These are phyloP conservation scores for Atethmia centrago DNA, from an alignment of 2,888 invertebrate species.

Conservation along the genomic window DNA sequence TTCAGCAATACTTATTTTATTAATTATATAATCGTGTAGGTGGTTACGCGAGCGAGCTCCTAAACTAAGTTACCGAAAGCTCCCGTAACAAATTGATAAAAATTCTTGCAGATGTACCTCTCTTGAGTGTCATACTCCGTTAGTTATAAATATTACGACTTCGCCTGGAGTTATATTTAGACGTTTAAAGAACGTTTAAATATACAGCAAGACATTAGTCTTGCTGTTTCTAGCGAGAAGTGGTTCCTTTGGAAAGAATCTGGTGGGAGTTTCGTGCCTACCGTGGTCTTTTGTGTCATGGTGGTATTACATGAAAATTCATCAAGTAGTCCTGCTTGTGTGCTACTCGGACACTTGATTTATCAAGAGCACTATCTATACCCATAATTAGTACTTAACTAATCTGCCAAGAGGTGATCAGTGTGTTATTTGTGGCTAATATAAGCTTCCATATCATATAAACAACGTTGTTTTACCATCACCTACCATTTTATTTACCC, in stretches of 20 bases:
- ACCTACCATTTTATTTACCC: not conserved
- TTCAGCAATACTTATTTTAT: not conserved
- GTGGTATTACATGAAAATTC: not conserved
- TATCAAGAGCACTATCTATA: not conserved
- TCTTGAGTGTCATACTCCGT: conserved; percentile 70
- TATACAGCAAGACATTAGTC: too few relatives aligned
- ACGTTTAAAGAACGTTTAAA: conserved; percentile 14
- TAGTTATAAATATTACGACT: conserved; percentile 20
- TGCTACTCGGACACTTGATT: not conserved
- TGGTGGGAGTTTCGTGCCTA: not conserved
- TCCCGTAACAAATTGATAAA: conserved; percentile 82
- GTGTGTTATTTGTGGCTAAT: not conserved
- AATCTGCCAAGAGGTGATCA: not conserved
- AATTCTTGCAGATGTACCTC: conserved; percentile 80
- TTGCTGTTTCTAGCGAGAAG: not conserved
- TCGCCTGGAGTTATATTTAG: not conserved
- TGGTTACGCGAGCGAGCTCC: conserved; percentile 32
- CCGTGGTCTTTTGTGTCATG: not conserved
- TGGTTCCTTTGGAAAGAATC: not conserved
- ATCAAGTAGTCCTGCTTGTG: not conserved
- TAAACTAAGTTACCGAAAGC: conserved; percentile 52
- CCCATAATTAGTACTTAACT: not conserved
- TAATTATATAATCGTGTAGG: not conserved
- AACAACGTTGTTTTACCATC: not conserved
- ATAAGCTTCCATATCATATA: not conserved